Evolutionary conservation across 2,113 vertebrate species (phyloP).

Genomic region (Salvelinus sp.): DNA sequence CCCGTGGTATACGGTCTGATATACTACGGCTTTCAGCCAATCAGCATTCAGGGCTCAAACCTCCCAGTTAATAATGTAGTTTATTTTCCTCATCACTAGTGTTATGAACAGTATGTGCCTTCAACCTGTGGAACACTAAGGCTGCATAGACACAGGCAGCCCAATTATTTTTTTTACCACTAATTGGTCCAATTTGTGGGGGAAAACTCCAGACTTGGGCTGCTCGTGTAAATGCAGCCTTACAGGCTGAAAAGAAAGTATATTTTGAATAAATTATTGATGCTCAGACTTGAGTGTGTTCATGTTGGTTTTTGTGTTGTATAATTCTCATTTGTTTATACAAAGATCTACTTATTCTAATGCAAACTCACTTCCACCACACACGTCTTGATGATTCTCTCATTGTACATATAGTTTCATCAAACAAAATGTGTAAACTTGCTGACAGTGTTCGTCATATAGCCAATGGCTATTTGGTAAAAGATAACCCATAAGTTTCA

Average conservation of each 20-base stretch:
- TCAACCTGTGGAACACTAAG: slow-evolving; percentile 59
- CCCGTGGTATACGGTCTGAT: too few relatives aligned
- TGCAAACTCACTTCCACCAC: not conserved
- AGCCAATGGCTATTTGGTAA: not conserved
- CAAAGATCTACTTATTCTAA: not conserved
- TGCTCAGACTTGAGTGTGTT: not conserved
- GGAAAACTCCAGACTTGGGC: too few relatives aligned
- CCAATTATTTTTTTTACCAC: too few relatives aligned
- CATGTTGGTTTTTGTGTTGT: not conserved
- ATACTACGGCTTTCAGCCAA: too few relatives aligned
- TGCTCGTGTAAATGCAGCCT: too few relatives aligned
- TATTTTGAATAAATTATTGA: slow-evolving; percentile 72
- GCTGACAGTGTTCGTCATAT: not conserved
- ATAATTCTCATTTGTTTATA: not conserved
- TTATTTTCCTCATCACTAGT: slow-evolving; percentile 54
- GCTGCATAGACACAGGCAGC: too few relatives aligned
- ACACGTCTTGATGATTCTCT: not conserved
- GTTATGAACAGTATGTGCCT: slow-evolving; percentile 71
- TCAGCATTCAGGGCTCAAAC: too few relatives aligned
- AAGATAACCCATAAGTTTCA: not conserved
- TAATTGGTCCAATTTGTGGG: too few relatives aligned
- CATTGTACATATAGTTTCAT: not conserved
- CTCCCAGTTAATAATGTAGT: slow-evolving; percentile 22
- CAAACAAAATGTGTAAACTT: not conserved
- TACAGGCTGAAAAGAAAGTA: slow-evolving; percentile 69